phyloP scores from a whole-genome alignment of 37 sponge, comb jelly and placozoan genomes.

The Halisarca cf. caerulea region DNA sequence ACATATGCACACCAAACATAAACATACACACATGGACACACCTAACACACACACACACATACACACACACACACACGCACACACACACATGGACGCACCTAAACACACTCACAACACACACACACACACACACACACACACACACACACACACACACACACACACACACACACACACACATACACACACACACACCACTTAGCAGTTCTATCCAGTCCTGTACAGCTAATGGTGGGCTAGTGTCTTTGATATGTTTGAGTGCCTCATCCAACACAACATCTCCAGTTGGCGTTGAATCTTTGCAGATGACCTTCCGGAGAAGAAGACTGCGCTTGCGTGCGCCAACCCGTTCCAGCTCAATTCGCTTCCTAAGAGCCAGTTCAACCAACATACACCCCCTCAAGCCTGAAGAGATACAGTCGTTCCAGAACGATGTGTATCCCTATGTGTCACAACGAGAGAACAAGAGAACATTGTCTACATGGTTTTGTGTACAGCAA shows the following conservation, averaged over 20 bases:
- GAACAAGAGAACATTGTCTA: too few relatives aligned
- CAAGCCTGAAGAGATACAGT: slow-evolving; percentile 97
- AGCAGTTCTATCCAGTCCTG: slow-evolving; percentile 97
- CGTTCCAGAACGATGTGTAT: slow-evolving; percentile 99
- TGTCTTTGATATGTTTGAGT: slow-evolving; percentile 91
- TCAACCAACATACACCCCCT: slow-evolving; percentile 98
- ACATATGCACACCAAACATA: too few relatives aligned
- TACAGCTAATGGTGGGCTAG: slow-evolving; percentile 80
- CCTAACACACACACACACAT: too few relatives aligned
- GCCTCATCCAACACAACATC: slow-evolving; percentile 97
- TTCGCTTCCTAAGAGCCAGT: slow-evolving; percentile 83
- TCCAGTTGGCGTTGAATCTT: slow-evolving; percentile 85
- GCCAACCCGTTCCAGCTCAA: slow-evolving; percentile 86
- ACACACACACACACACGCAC: too few relatives aligned
- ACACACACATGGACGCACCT: too few relatives aligned
- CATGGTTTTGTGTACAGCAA: too few relatives aligned
- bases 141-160: neutral
- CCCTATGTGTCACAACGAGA: too few relatives aligned
- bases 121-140: too few relatives aligned
- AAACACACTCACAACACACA: too few relatives aligned
- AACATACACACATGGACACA: too few relatives aligned
- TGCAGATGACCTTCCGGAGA: slow-evolving; percentile 77
- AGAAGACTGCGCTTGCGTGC: slow-evolving; percentile 77
- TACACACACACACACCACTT: slow-evolving; percentile 74
- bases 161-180: neutral